A percentile compares a stretch with the other conserved stretches of the same genome.
Evolutionary conservation across 2,888 invertebrate genomes (phyloP).

Genomic region (Ephialtes manifestator): DNA sequence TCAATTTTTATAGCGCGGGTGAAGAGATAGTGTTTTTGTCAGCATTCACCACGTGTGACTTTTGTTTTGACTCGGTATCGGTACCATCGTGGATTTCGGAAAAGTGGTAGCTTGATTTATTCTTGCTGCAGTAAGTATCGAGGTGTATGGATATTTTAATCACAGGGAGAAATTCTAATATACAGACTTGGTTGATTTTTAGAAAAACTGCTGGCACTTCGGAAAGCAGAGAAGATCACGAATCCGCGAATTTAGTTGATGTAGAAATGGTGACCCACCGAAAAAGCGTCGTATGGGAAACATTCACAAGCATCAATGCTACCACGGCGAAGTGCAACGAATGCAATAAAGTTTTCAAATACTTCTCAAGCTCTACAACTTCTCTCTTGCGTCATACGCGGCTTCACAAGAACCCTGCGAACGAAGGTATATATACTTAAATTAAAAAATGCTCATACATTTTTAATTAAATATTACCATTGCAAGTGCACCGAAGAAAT

Average conservation of each 20-base stretch:
- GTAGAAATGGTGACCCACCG: not conserved
- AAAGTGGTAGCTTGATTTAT: not conserved
- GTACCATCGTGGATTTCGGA: not conserved
- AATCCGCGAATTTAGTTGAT: not conserved
- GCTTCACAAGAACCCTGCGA: not conserved
- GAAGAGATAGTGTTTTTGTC: no score
- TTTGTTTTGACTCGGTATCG: not conserved
- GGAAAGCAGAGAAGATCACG: not conserved
- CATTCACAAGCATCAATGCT: no score
- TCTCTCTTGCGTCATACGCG: conserved; percentile 12
- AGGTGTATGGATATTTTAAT: not conserved
- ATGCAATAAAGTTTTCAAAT: no score
- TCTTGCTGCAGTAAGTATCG: not conserved
- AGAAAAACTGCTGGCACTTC: not conserved
- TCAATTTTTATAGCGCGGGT: no score
- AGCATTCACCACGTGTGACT: not conserved
- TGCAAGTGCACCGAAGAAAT: not conserved
- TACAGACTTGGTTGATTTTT: not conserved
- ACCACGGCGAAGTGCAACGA: no score
- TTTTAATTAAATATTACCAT: not conserved
- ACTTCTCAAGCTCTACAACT: no score
- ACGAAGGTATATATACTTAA: not conserved
- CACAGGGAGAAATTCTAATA: not conserved
- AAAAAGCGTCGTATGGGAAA: not conserved
- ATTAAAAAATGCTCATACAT: not conserved